Evolutionary conservation across 2,797 vertebrate species (phyloP).

Genomic region (Alcedo atthis): DNA sequence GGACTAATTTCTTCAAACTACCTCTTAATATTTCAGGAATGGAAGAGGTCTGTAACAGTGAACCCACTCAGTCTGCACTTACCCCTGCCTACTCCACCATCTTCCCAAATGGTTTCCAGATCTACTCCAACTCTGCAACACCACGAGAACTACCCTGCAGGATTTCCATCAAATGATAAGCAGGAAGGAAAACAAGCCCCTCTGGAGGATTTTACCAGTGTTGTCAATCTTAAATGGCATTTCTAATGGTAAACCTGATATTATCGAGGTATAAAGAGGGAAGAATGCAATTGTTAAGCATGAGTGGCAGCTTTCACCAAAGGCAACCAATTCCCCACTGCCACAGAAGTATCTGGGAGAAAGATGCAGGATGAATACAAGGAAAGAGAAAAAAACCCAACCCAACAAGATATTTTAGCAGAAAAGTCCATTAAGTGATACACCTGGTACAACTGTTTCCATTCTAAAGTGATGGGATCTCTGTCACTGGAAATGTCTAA

Average conservation of each 20-base stretch:
- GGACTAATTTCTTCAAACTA: neutral
- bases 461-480: neutral
- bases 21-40: neutral
- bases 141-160: neutral
- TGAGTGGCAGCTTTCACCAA: neutral
- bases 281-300: neutral
- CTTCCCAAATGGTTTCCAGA: neutral
- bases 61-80: neutral
- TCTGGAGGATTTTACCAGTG: neutral
- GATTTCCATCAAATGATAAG: neutral
- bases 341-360: neutral
- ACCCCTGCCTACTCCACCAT: neutral
- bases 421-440: neutral
- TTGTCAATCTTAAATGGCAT: neutral
- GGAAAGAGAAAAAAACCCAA: too few species aligned
- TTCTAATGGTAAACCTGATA: neutral
- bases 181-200: neutral
- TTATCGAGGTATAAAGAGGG: neutral
- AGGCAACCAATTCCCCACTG: rapidly evolving
- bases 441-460: neutral
- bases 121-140: neutral
- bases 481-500: neutral
- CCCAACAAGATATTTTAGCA: neutral
- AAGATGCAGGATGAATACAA: neutral
- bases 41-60: neutral